phyloP scores from a whole-genome alignment of 1,140 invertebrate genomes.

The Camponotus pennsylvanicus region DNA sequence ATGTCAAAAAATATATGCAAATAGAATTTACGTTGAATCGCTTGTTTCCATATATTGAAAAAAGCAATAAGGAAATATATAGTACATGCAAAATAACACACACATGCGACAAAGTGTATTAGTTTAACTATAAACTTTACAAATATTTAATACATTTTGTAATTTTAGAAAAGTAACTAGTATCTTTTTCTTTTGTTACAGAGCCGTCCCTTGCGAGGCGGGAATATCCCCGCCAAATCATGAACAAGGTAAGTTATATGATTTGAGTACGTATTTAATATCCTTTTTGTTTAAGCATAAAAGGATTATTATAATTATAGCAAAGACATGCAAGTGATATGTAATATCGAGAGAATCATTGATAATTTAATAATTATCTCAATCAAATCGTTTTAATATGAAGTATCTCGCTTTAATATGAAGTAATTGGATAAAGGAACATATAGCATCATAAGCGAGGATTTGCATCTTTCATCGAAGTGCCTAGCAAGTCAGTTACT shows the following conservation, averaged over 20 bases:
- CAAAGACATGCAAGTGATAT: background rate
- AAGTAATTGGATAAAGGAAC: conserved; percentile 6
- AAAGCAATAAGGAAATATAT: background rate
- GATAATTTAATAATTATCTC: background rate
- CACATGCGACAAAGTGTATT: background rate
- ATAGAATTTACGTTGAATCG: background rate
- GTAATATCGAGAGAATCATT: background rate
- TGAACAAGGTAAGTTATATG: conserved; percentile 84
- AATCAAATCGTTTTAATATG: background rate
- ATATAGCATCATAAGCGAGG: conserved; percentile 12
- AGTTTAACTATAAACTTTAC: background rate
- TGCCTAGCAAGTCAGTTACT: conserved; percentile 71
- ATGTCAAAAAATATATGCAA: background rate
- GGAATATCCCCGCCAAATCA: conserved; percentile 85
- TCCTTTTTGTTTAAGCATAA: background rate
- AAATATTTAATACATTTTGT: background rate
- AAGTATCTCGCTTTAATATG: too few relatives aligned
- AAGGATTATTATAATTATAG: background rate
- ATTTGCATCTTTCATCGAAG: conserved; percentile 55
- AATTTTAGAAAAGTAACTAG: background rate
- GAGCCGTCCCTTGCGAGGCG: conserved; percentile 81
- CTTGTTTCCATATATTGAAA: background rate
- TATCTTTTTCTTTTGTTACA: conserved; percentile 78
- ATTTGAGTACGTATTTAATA: background rate
- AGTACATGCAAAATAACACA: background rate